Percentiles rank a stretch among this genome's conserved stretches.
Evolutionary conservation across 1,140 invertebrate species (phyloP).

Genomic region (Dendrolimus punctatus): DNA sequence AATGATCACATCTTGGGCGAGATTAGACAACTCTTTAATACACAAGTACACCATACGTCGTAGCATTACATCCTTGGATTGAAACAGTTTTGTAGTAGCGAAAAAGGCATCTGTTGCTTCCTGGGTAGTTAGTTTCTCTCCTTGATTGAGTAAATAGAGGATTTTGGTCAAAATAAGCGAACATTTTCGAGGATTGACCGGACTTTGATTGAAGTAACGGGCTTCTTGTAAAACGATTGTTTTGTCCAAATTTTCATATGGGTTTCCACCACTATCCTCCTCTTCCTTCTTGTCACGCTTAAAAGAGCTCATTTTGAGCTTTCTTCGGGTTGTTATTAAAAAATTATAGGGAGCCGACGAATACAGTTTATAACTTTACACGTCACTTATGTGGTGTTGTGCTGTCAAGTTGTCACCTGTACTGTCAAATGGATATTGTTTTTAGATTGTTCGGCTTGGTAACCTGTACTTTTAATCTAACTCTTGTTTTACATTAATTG

Average conservation of each 20-base stretch:
- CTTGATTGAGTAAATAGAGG: constrained; percentile 95
- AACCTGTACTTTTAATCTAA: too few relatives aligned
- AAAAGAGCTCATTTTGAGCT: constrained; percentile 60
- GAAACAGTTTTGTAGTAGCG: constrained; percentile 99
- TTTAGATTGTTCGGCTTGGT: too few relatives aligned
- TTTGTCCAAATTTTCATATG: constrained; percentile 95
- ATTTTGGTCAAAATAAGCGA: constrained; percentile 97
- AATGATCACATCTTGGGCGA: constrained; percentile 99
- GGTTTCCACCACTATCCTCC: constrained; percentile 82
- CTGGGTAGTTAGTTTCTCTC: constrained; percentile 90
- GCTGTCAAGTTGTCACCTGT: neutral
- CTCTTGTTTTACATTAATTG: too few relatives aligned
- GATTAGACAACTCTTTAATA: constrained; percentile 95
- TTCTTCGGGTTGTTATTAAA: constrained; percentile 46
- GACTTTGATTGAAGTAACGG: constrained; percentile 97
- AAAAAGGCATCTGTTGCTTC: constrained; percentile 99
- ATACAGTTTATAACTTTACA: constrained; percentile 40
- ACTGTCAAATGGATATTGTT: constrained; percentile 1
- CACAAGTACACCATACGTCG: constrained; percentile 96
- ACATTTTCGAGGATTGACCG: constrained; percentile 97
- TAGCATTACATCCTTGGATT: constrained; percentile 95
- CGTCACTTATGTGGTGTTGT: constrained; percentile 8
- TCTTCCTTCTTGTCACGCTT: constrained; percentile 64
- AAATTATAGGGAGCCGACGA: constrained; percentile 54
- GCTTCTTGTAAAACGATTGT: constrained; percentile 97